Conservation (phyloP, 2,888 invertebrate species). For the Periphyllus acericola region DNA sequence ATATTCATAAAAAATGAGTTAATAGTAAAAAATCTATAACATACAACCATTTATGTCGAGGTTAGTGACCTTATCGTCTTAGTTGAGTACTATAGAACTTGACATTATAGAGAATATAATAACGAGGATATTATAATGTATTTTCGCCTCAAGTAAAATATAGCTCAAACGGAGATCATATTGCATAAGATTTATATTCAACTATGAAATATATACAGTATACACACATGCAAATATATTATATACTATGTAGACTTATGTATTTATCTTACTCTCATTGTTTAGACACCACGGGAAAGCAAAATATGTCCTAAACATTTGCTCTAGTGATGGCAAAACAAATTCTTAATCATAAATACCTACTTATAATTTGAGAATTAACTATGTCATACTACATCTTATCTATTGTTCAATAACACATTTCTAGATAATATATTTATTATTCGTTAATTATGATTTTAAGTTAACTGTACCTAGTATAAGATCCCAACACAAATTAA, state of each 20-base stretch:
- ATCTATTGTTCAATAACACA: too few relatives aligned
- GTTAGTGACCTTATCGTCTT: conserved; percentile 14
- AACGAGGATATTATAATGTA: conserved; percentile 26
- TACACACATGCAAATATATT: background rate
- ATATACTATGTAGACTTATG: background rate
- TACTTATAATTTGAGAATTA: too few relatives aligned
- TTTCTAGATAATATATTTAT: too few relatives aligned
- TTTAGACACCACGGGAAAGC: background rate
- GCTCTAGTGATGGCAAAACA: too few relatives aligned
- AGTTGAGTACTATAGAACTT: background rate
- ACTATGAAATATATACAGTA: background rate
- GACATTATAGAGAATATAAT: conserved; percentile 2
- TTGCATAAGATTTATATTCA: conserved; percentile 10
- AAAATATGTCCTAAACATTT: background rate
- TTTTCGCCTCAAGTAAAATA: background rate
- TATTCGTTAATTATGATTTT: too few relatives aligned
- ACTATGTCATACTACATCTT: too few relatives aligned
- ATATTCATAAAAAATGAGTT: background rate
- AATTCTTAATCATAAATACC: too few relatives aligned
- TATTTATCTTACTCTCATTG: background rate
- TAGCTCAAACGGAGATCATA: conserved; percentile 12
- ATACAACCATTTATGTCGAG: background rate
- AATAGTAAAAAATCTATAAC: background rate
- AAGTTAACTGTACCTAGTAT: too few relatives aligned
- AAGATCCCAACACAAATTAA: too few relatives aligned